phyloP scores from a whole-genome alignment of 2,797 vertebrate genomes.

The Melanotaenia trifasciata region DNA sequence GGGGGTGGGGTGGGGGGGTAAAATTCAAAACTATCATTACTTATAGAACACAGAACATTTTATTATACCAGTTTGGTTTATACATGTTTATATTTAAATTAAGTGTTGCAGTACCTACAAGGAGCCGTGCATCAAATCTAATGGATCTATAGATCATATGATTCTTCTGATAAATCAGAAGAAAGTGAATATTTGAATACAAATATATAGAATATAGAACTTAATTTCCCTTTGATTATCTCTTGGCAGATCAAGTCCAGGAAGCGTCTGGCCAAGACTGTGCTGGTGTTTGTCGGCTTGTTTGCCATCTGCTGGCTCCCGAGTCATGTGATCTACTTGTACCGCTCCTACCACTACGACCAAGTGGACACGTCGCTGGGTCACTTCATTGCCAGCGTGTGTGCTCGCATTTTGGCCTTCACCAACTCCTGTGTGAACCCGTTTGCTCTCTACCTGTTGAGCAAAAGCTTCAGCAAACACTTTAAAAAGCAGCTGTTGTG shows the following conservation, averaged over 20 bases:
- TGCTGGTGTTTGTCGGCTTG: slow-evolving; percentile 94
- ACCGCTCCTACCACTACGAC: slow-evolving; percentile 93
- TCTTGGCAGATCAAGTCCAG: slow-evolving; percentile 89
- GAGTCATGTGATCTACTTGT: slow-evolving; percentile 93
- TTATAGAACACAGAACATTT: background rate
- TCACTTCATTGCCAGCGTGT: slow-evolving; percentile 86
- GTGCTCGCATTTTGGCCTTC: slow-evolving; percentile 93
- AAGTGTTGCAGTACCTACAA: background rate
- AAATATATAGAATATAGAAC: background rate
- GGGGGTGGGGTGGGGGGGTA: no score
- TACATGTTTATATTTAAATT: background rate
- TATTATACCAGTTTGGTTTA: background rate
- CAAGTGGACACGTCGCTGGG: slow-evolving; percentile 93
- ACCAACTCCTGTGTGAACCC: slow-evolving; percentile 96
- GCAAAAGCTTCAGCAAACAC: slow-evolving; percentile 95
- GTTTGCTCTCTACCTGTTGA: slow-evolving; percentile 94
- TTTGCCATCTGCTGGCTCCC: slow-evolving; percentile 97
- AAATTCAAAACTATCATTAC: no score
- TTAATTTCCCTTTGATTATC: slow-evolving; percentile 13
- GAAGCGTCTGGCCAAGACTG: slow-evolving; percentile 93
- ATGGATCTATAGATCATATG: background rate
- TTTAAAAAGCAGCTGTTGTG: slow-evolving; percentile 93
- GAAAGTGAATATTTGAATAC: background rate
- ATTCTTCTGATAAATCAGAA: background rate
- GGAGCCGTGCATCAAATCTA: no score